Conservation (phyloP, 2,888 invertebrate genomes). For the Patella ulyssiponensis region DNA sequence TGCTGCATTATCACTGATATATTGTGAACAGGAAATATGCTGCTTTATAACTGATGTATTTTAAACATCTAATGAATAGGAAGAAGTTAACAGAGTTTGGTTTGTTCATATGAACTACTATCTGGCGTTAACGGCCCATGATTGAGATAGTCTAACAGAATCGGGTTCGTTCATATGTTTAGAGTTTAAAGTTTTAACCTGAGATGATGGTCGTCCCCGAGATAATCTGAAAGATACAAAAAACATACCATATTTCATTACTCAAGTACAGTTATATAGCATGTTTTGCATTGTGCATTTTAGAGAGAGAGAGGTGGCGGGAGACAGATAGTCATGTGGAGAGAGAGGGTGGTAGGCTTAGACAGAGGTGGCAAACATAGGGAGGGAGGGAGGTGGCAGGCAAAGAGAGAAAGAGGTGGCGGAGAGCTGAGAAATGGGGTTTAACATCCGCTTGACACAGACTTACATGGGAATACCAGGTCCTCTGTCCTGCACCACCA, state of each 20-base stretch:
- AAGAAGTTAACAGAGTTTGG: no score
- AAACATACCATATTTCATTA: no score
- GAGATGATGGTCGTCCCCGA: neutral
- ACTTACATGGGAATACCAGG: neutral
- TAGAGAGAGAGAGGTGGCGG: neutral
- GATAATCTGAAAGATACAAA: constrained; percentile 12
- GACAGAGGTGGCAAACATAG: no score
- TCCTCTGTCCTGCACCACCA: neutral
- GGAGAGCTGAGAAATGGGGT: constrained; percentile 2
- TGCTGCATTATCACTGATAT: no score
- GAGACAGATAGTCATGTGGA: neutral
- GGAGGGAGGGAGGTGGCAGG: neutral
- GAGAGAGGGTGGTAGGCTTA: no score
- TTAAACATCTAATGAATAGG: no score
- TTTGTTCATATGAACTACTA: neutral
- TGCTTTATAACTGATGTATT: no score
- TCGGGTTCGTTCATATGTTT: constrained; percentile 20
- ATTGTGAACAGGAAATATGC: no score
- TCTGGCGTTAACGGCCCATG: constrained; percentile 16
- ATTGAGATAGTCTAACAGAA: constrained; percentile 22
- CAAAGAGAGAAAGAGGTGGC: neutral
- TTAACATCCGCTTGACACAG: neutral
- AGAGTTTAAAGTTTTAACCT: constrained; percentile 11
- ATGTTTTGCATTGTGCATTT: no score
- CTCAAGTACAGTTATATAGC: no score